Evolutionary conservation across 2,888 invertebrate species (phyloP), one percentile per base, ranked within the genome.

Genomic region (Anodontia alba): DNA sequence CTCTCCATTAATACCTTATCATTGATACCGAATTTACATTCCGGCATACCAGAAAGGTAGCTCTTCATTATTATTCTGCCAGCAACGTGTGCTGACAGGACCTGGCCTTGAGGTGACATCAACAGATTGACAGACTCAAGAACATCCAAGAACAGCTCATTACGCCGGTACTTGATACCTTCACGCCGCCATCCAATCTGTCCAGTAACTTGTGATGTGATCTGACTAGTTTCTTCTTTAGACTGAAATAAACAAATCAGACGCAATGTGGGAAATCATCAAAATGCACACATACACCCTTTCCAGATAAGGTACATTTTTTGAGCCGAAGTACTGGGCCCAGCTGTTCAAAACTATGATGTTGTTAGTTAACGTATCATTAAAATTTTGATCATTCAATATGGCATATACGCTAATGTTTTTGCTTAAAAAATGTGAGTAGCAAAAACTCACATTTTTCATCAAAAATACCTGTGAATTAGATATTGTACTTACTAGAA

Each of bases 31-130:
- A 96, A 99, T 96, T 99, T 99, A 95, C 99, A 99, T 95, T 99
- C 99, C 0, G 99, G 99, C 99, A 99, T 99, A 43, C 99, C 99
- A 33, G 99, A 99, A 81, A 99, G 95, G 94, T 99, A 99, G 0
- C 99, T 99, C 95, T 99, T 99, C 99, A 99, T 99, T 49, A 99
- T 98, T 75, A 99, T 99, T 95, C 99, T 99, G 74, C 99, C 99
- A 36, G 99, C 99, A 51, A 99, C 99, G 93, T 99, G 99, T 68
- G 99, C 99, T 23, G 99, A 99, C 77, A 99, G 95, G 38, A 99
- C 99, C 79, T 66, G 78, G 97, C 98, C 98, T 96, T 99, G 99
- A 0, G 99, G 99, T 43, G 99, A 99, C 99, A 99, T 99, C 69
- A 99, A 96, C 80, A 99, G 95, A 95, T 99, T 99, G 87, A 99